Conservation (phyloP, 2,113 vertebrate species). For the Caloenas nicobarica region DNA sequence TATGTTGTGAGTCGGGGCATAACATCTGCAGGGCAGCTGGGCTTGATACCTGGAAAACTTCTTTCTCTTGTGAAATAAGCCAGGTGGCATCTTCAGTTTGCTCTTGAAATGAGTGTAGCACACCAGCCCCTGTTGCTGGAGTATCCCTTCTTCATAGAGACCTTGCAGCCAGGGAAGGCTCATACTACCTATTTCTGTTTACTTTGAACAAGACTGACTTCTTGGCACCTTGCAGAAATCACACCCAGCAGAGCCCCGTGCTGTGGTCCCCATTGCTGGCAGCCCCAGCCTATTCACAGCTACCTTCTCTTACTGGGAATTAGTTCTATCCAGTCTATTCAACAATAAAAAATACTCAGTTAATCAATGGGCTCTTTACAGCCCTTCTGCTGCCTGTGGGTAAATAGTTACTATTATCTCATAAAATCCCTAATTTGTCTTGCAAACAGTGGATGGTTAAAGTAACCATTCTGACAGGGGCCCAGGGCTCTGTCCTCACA, state of each 20-base stretch:
- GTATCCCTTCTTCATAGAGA: not conserved
- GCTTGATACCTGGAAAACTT: not conserved
- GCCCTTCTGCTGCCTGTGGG: conserved; percentile 4
- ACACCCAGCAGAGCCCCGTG: not conserved
- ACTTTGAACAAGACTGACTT: not conserved
- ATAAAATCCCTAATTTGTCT: conserved; percentile 57
- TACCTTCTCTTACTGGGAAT: not conserved
- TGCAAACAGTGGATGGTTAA: not conserved
- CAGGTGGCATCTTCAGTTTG: not conserved
- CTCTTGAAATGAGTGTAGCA: not conserved
- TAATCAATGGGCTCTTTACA: conserved; percentile 48
- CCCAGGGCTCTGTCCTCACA: not conserved
- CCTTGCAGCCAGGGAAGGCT: not conserved
- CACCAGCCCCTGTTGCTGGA: not conserved
- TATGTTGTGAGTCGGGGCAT: not conserved
- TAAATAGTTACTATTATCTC: conserved; percentile 51
- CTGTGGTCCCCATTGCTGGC: not conserved
- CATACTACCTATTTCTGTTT: not conserved
- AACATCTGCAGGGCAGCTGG: not conserved
- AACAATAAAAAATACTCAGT: conserved; percentile 48
- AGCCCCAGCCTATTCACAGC: not conserved
- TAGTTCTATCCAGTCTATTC: conserved; percentile 18
- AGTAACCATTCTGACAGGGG: not conserved
- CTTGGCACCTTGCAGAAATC: not conserved
- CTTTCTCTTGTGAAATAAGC: not conserved